These are phyloP conservation scores for Gasterosteus nipponicus DNA, from an alignment of 2,113 vertebrate species.

Conservation along the genomic window DNA sequence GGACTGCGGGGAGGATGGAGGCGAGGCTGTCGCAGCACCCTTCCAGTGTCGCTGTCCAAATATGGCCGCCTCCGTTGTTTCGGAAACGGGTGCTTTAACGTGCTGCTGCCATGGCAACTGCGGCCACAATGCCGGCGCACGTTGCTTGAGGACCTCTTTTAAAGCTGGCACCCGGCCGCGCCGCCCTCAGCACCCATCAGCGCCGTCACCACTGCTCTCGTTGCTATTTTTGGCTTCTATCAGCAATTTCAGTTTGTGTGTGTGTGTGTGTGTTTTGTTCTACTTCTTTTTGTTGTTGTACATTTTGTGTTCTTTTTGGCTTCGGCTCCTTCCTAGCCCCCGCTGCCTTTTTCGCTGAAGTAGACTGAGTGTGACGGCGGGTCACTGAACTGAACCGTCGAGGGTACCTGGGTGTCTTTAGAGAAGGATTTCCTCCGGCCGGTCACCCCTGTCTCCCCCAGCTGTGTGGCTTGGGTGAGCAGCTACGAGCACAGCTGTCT, in stretches of 20 bases:
- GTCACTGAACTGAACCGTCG: conserved; percentile 42
- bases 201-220: conserved; percentile 58
- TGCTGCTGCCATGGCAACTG: conserved; percentile 71
- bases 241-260: conserved; percentile 69
- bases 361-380: conserved; percentile 54
- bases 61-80: conserved; percentile 55
- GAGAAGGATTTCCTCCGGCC: conserved; percentile 34
- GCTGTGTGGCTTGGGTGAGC: conserved; percentile 52
- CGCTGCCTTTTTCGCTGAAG: conserved; percentile 55
- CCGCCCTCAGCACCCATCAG: conserved; percentile 56
- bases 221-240: conserved; percentile 72
- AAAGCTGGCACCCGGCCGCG: conserved; percentile 36
- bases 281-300: conserved; percentile 63
- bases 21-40: conserved; percentile 44
- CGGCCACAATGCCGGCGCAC: conserved; percentile 51
- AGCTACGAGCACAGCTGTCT: conserved; percentile 57
- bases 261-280: conserved; percentile 36
- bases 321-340: neutral
- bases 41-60: conserved; percentile 65
- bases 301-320: conserved; percentile 53
- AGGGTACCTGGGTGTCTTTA: conserved; percentile 7
- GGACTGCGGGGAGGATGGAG: conserved; percentile 18
- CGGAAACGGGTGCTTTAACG: conserved; percentile 64
- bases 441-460: conserved; percentile 27
- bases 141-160: conserved; percentile 67